A percentile compares a stretch with the other conserved stretches of the same genome.
phyloP scores from a whole-genome alignment of 2,797 vertebrate genomes.

The Enteromius trimaculatus region DNA sequence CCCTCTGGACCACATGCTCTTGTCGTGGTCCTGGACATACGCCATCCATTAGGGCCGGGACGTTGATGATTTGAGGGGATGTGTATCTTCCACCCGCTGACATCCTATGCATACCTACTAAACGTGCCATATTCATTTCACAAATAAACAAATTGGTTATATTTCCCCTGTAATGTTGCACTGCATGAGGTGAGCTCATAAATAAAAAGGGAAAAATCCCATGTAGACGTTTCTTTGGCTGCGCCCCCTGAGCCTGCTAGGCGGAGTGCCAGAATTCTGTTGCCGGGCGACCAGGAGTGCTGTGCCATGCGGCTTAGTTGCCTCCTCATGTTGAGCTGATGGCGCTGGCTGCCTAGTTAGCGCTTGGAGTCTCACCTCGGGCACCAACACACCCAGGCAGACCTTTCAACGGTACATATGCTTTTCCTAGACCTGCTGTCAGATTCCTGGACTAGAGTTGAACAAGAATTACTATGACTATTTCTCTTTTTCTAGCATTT shows the following conservation, averaged over 20 bases:
- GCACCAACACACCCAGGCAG: constrained; percentile 23
- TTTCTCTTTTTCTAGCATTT: background rate
- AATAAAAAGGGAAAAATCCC: constrained; percentile 55
- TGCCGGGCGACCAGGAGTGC: constrained; percentile 80
- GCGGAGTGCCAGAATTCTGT: constrained; percentile 72
- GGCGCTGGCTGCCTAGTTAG: constrained; percentile 32
- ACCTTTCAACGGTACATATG: constrained; percentile 17
- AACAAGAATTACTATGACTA: background rate
- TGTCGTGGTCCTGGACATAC: background rate
- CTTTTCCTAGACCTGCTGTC: constrained; percentile 18
- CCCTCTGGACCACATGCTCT: background rate
- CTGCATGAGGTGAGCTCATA: constrained; percentile 43
- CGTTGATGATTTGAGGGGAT: constrained; percentile 13
- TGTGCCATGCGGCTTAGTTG: constrained; percentile 55
- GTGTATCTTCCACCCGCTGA: background rate
- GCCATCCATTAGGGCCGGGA: background rate
- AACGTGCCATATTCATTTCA: constrained; percentile 38
- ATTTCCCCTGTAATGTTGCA: constrained; percentile 33
- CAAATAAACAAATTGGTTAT: constrained; percentile 24
- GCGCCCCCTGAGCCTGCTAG: constrained; percentile 67
- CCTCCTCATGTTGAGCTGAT: constrained; percentile 59
- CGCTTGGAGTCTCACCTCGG: constrained; percentile 23
- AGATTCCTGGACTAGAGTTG: constrained; percentile 6
- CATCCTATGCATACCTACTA: constrained; percentile 57
- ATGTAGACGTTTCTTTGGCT: constrained; percentile 64